These are phyloP conservation scores for Tretioscincus oriximinensis DNA, from an alignment of 2,113 vertebrate species.

Conservation along the genomic window DNA sequence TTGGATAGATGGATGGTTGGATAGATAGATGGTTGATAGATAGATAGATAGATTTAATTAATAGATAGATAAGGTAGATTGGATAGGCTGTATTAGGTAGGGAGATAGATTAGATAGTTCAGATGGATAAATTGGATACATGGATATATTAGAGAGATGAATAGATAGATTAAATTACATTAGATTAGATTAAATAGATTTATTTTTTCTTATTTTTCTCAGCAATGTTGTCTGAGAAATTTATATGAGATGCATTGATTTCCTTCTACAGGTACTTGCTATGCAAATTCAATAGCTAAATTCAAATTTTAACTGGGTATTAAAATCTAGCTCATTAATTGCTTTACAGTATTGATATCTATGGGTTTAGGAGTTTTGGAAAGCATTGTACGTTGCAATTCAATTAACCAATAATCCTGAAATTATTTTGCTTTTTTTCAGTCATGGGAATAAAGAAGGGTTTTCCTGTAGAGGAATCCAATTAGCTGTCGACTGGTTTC, in stretches of 20 bases:
- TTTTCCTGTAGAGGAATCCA: conserved; percentile 98
- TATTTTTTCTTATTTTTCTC: background rate
- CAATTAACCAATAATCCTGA: background rate
- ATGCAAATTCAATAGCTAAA: background rate
- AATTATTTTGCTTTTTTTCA: conserved; percentile 70
- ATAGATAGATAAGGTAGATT: no score
- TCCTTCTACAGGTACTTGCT: background rate
- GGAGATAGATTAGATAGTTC: no score
- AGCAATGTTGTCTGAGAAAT: background rate
- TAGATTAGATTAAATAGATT: no score
- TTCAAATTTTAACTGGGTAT: background rate
- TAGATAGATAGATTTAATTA: no score
- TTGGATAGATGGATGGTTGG: no score
- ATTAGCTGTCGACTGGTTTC: conserved; percentile 95
- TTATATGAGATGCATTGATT: background rate
- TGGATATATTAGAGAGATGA: no score
- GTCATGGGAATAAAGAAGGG: conserved; percentile 98
- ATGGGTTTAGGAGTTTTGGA: background rate
- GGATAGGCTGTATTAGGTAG: no score
- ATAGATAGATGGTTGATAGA: no score
- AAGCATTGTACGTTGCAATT: background rate
- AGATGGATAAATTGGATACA: no score
- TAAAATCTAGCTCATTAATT: background rate
- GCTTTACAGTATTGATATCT: background rate
- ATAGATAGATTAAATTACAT: no score